A percentile compares a stretch with the other conserved stretches of the same genome.
These are phyloP conservation scores for Buathra laborator DNA, from an alignment of 2,888 invertebrate genomes.

Conservation along the genomic window DNA sequence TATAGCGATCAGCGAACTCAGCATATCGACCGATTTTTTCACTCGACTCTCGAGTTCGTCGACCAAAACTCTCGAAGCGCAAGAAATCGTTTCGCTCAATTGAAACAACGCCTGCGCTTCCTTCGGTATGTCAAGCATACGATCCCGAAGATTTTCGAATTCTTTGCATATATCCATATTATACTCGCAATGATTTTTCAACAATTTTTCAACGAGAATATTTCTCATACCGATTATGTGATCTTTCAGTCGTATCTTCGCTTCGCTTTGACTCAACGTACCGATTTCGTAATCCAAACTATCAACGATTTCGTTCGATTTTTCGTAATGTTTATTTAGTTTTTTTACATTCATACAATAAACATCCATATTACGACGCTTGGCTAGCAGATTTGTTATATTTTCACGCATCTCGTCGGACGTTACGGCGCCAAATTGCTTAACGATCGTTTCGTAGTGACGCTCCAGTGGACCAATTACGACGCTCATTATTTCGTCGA, in stretches of 20 bases:
- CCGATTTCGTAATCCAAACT: conserved; percentile 79
- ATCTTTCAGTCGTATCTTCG: conserved; percentile 75
- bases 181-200: conserved; percentile 76
- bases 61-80: conserved; percentile 85
- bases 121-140: conserved; percentile 85
- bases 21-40: conserved; percentile 81
- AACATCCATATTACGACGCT: conserved; percentile 71
- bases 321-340: conserved; percentile 74
- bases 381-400: conserved; percentile 68
- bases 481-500: conserved; percentile 61
- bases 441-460: conserved; percentile 12
- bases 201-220: conserved; percentile 75
- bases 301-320: conserved; percentile 74
- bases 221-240: conserved; percentile 73
- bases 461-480: conserved; percentile 26
- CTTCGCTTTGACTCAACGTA: conserved; percentile 75
- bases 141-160: conserved; percentile 85
- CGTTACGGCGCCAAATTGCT: conserved; percentile 76
- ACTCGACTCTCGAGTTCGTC: conserved; percentile 85
- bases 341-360: conserved; percentile 76
- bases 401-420: conserved; percentile 65
- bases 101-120: conserved; percentile 86
- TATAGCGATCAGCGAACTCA: conserved; percentile 84
- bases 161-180: conserved; percentile 84
- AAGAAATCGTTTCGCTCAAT: conserved; percentile 86